Evolutionary conservation across 64 coral and sea anemone species (phyloP).

Genomic region (Montipora cactus): DNA sequence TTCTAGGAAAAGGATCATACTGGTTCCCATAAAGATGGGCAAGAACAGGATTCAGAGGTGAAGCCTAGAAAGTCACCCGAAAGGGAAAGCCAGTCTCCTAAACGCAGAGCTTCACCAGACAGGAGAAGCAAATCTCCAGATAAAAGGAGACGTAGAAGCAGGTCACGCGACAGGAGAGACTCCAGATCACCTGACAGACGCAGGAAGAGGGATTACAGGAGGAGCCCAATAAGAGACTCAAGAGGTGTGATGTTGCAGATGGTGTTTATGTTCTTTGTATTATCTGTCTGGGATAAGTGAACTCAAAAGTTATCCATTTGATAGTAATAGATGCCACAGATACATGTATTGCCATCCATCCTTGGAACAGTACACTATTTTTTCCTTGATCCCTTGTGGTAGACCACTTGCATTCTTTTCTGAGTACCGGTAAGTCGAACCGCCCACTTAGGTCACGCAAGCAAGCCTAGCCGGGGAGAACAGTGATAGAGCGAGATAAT

Average conservation of each 20-base stretch:
- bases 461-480: too few species aligned
- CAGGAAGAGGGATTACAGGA: conserved; percentile 30
- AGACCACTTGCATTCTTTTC: too few species aligned
- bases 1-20: conserved; percentile 23
- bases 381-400: too few species aligned
- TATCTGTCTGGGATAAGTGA: background rate
- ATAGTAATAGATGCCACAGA: too few species aligned
- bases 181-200: conserved; percentile 3
- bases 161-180: background rate
- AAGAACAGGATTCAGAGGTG: background rate
- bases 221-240: conserved; percentile 32
- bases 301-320: too few species aligned
- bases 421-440: too few species aligned
- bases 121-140: conserved; percentile 31
- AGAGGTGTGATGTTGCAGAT: background rate
- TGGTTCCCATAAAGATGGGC: background rate
- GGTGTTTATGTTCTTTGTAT: background rate
- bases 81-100: conserved; percentile 26
- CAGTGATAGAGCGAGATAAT: too few species aligned
- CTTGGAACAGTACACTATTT: too few species aligned
- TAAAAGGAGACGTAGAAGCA: conserved; percentile 8
- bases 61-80: background rate
- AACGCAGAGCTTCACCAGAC: background rate
- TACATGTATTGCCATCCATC: too few species aligned
- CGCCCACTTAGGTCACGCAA: too few species aligned